Evolutionary conservation across 1,140 invertebrate genomes (phyloP).

Genomic region (Pseudomyrmex concolor): DNA sequence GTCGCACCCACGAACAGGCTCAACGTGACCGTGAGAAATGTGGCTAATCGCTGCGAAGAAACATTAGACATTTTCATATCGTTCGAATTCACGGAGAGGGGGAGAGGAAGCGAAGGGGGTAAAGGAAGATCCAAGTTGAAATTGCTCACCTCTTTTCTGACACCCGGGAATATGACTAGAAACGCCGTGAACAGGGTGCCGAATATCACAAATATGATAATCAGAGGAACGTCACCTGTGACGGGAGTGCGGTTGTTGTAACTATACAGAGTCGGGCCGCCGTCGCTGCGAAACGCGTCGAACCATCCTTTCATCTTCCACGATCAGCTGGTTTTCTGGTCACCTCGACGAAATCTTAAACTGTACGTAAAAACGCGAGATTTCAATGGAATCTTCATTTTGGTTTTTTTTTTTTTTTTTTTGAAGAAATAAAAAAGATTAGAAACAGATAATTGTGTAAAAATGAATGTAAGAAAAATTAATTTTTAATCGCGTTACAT

Average conservation of each 20-base stretch:
- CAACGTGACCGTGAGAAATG: conserved; percentile 95
- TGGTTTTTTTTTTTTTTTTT: neutral
- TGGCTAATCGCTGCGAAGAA: conserved; percentile 91
- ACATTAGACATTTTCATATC: conserved; percentile 6
- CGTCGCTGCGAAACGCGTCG: conserved; percentile 96
- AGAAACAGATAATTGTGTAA: neutral
- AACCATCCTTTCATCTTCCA: conserved; percentile 94
- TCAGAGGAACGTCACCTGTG: conserved; percentile 94
- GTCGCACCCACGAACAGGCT: conserved; percentile 96
- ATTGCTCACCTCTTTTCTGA: conserved; percentile 94
- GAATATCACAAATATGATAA: conserved; percentile 94
- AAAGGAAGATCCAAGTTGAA: neutral
- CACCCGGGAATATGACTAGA: conserved; percentile 96
- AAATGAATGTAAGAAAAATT: neutral
- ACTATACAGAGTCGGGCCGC: conserved; percentile 96
- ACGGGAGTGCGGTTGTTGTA: conserved; percentile 96
- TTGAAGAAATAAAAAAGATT: too few relatives aligned
- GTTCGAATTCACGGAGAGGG: neutral
- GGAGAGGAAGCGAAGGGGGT: too few relatives aligned
- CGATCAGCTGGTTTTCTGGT: conserved; percentile 43
- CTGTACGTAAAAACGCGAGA: neutral
- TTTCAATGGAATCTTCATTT: neutral
- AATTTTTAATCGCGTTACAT: neutral
- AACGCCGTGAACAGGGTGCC: conserved; percentile 96
- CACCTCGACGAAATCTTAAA: conserved; percentile 38